Evolutionary conservation across 1,140 invertebrate genomes (phyloP).

Genomic region (Ceratoteleas bidentatus): DNA sequence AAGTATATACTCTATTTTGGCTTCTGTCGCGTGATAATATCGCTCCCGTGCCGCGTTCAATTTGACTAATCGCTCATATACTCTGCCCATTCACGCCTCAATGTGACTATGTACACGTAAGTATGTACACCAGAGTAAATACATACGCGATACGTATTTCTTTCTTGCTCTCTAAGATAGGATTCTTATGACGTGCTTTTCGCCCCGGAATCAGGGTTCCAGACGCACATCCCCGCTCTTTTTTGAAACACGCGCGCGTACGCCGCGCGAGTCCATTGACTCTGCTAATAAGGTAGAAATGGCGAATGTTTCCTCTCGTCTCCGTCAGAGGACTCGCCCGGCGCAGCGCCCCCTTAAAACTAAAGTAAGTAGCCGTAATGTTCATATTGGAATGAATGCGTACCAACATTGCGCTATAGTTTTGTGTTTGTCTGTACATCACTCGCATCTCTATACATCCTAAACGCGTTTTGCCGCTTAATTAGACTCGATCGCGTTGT

Average conservation of each 20-base stretch:
- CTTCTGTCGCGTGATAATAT: slow-evolving; percentile 58
- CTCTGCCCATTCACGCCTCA: slow-evolving; percentile 7
- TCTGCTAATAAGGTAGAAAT: slow-evolving; percentile 35
- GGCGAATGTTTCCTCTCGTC: slow-evolving; percentile 3
- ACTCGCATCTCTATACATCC: slow-evolving; percentile 31
- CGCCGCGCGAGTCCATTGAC: slow-evolving; percentile 18
- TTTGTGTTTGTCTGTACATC: slow-evolving; percentile 70
- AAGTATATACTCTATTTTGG: slow-evolving; percentile 56
- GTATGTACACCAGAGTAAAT: slow-evolving; percentile 60
- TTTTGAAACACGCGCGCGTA: slow-evolving; percentile 1
- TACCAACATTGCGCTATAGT: slow-evolving; percentile 74
- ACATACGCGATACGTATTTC: slow-evolving; percentile 51
- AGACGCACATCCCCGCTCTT: slow-evolving; percentile 4
- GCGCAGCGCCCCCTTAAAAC: slow-evolving; percentile 25
- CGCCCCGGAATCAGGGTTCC: background rate
- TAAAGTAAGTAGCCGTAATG: slow-evolving; percentile 48
- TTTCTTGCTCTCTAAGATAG: slow-evolving; percentile 41
- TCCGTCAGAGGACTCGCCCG: slow-evolving; percentile 17
- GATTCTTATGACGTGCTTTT: slow-evolving; percentile 29
- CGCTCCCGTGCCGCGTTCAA: slow-evolving; percentile 32
- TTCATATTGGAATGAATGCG: slow-evolving; percentile 72
- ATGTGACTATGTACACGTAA: slow-evolving; percentile 52
- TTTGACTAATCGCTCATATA: slow-evolving; percentile 45
- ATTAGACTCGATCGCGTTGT: slow-evolving; percentile 25
- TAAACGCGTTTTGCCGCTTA: slow-evolving; percentile 23